phyloP scores from a whole-genome alignment of 2,888 invertebrate genomes.

The Stegana nigrithorax region DNA sequence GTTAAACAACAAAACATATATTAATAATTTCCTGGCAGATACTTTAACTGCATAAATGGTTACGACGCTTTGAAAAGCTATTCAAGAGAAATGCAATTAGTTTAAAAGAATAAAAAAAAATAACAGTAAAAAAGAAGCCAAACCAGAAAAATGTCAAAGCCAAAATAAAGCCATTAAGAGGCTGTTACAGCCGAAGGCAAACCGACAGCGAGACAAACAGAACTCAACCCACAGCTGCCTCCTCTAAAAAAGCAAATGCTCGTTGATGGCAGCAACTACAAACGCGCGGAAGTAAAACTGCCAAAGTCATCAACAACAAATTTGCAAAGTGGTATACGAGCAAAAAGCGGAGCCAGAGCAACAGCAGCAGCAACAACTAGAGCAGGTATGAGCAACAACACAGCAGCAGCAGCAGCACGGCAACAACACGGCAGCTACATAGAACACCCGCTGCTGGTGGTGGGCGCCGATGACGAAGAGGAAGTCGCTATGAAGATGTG shows the following conservation, averaged over 20 bases:
- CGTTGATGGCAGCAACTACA: too few species aligned
- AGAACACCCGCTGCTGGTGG: slow-evolving; percentile 3
- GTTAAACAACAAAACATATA: too few species aligned
- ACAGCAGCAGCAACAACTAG: not conserved
- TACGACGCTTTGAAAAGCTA: too few species aligned
- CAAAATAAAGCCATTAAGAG: slow-evolving; percentile 57
- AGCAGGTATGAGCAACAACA: not conserved
- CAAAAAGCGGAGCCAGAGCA: not conserved
- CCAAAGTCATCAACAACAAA: slow-evolving; percentile 17
- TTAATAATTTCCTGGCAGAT: too few species aligned
- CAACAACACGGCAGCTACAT: not conserved
- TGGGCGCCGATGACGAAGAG: not conserved
- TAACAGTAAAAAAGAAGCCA: not conserved
- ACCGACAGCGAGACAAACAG: not conserved
- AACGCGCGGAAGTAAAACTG: slow-evolving; percentile 10
- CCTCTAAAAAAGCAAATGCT: not conserved
- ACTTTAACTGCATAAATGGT: too few species aligned
- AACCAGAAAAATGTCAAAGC: slow-evolving; percentile 51
- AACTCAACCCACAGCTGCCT: too few species aligned
- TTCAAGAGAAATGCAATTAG: slow-evolving; percentile 15
- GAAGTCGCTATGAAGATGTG: not conserved
- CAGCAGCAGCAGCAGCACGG: not conserved
- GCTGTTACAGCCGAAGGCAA: not conserved
- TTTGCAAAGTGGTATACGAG: slow-evolving; percentile 11
- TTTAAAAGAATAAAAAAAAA: not conserved